Evolutionary conservation across 1,140 invertebrate genomes (phyloP).

Genomic region (Polyergus mexicanus): DNA sequence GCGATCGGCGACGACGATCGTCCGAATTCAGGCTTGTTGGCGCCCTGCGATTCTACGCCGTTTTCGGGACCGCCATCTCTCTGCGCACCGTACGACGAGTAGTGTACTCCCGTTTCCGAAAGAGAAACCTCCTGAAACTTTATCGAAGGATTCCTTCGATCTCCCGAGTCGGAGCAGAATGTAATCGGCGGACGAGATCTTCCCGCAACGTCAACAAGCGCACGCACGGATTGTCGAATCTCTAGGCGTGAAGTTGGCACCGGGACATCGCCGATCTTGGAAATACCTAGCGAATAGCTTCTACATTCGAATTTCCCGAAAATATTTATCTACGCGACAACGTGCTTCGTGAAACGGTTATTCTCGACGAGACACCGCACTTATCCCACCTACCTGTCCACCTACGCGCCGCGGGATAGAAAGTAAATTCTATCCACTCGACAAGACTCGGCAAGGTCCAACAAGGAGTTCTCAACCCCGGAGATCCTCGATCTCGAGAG

Average conservation of each 20-base stretch:
- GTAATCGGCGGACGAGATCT: too few species aligned
- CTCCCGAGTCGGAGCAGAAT: too few species aligned
- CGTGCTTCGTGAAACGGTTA: background rate
- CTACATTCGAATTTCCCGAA: background rate
- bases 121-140: background rate
- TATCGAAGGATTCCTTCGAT: background rate
- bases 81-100: background rate
- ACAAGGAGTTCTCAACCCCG: background rate
- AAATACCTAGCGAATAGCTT: too few species aligned
- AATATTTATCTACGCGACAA: background rate
- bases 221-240: too few species aligned
- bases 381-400: background rate
- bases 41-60: background rate
- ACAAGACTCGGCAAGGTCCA: background rate
- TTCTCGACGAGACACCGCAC: background rate
- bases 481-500: background rate
- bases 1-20: slow-evolving; percentile 30
- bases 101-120: background rate
- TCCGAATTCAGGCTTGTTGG: background rate
- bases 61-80: background rate
- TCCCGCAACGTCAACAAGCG: too few species aligned
- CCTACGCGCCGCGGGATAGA: slow-evolving; percentile 2
- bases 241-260: too few species aligned
- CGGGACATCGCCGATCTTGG: too few species aligned
- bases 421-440: background rate